Percentiles rank a stretch among this genome's conserved stretches.
phyloP scores from a whole-genome alignment of 2,797 vertebrate species.

The Cyprinella venusta region DNA sequence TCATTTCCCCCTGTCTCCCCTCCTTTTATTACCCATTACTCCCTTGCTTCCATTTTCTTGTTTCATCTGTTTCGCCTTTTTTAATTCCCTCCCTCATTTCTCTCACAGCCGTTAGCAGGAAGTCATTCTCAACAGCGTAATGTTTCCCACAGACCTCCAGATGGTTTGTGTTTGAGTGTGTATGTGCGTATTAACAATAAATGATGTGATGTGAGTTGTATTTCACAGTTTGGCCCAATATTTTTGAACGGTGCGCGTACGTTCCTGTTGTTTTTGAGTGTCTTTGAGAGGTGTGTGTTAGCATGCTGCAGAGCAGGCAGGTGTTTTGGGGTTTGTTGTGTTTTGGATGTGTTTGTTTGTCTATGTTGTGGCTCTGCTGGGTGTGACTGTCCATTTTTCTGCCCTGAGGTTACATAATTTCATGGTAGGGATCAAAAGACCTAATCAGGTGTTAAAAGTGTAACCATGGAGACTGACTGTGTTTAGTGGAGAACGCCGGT shows the following conservation, averaged over 20 bases:
- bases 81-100: constrained; percentile 26
- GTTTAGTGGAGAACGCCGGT: constrained; percentile 58
- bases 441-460: constrained; percentile 67
- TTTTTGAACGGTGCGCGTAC: constrained; percentile 27
- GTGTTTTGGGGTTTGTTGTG: constrained; percentile 34
- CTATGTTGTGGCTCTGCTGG: constrained; percentile 29
- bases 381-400: constrained; percentile 53
- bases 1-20: constrained; percentile 37
- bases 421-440: constrained; percentile 64
- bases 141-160: constrained; percentile 32
- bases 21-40: constrained; percentile 25
- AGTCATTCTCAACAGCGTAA: constrained; percentile 31
- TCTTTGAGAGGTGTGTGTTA: constrained; percentile 29
- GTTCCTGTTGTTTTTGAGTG: constrained; percentile 61
- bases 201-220: constrained; percentile 6
- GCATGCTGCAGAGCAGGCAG: neutral
- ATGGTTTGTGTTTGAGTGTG: constrained; percentile 40
- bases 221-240: neutral
- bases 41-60: constrained; percentile 28
- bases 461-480: constrained; percentile 55
- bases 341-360: constrained; percentile 38
- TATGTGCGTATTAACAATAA: constrained; percentile 25
- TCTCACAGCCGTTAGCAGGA: constrained; percentile 31
- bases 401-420: constrained; percentile 64
- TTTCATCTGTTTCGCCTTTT: constrained; percentile 55